Evolutionary conservation across 2,888 invertebrate species (phyloP), one percentile per base, ranked within the genome.

Genomic region (Dicyrtoma fusca): DNA sequence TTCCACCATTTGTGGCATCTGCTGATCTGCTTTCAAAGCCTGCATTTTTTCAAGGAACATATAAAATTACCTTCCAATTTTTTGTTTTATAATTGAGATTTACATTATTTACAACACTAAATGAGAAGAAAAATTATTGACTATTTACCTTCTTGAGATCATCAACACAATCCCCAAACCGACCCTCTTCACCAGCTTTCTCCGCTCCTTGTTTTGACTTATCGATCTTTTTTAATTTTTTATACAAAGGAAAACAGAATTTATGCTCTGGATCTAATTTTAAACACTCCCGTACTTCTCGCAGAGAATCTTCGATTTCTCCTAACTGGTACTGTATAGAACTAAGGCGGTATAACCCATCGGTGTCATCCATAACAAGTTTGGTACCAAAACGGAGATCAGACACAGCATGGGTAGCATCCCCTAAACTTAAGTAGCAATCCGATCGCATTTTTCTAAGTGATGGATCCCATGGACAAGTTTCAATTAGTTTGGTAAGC

Each of bases 211-310:
- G 74, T 19, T 51, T 21, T 17, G 90, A 85, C 83, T 95, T 95
- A 78, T 92, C 94, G 14, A 99, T 88, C 83, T 97, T 96, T 83
- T 96, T 96, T 44, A 98, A 87, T 83, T 92, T 94, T 84, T 98
- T 99, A 86, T 99, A 99, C 82, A 96, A 91, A 21, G 92, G 90
- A 49, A 77, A 77, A 84, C 98, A 99, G 81, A 91, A 88, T 85
- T 95, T 95, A 85, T 99, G 97, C 81, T 99, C 99, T 0, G 97
- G 97, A 84, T 99, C 98, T 53, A 97, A 86, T 83, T 94, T 96
- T 19, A 99, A 87, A 84, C 99, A 99, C 84, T 99, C 97, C 21
- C 99, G 90, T 77, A 99, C 91, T 85, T 97, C 95, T 51, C 76
- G 66, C 13, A 80, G 55, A 17, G 79, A 70, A 25, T 79, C 77